phyloP scores from a whole-genome alignment of 1,140 invertebrate species.

The Ptiloglossa arizonensis region DNA sequence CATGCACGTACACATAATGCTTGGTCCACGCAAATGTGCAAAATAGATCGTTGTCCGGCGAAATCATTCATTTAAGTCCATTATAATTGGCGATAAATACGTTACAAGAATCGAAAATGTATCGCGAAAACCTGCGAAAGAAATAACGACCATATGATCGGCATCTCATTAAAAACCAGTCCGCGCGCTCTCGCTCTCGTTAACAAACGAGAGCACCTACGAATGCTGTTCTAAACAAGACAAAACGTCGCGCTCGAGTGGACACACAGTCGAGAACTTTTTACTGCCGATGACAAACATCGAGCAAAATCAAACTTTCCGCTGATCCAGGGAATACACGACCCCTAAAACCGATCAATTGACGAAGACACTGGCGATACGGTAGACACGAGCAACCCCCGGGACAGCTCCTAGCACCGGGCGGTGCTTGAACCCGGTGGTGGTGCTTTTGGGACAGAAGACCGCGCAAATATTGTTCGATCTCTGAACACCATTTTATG shows the following conservation, averaged over 20 bases:
- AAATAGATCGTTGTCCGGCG: slow-evolving; percentile 37
- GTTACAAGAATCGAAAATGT: slow-evolving; percentile 39
- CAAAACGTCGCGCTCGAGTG: slow-evolving; percentile 33
- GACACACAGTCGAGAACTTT: slow-evolving; percentile 19
- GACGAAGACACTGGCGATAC: slow-evolving; percentile 46
- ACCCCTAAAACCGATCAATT: slow-evolving; percentile 23
- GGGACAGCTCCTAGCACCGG: slow-evolving; percentile 30
- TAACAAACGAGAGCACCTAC: slow-evolving; percentile 34
- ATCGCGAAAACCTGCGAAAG: slow-evolving; percentile 38
- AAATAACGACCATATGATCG: slow-evolving; percentile 71
- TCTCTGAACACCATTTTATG: slow-evolving; percentile 3
- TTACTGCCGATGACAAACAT: not conserved
- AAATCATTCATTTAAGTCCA: slow-evolving; percentile 50
- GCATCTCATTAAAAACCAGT: slow-evolving; percentile 68
- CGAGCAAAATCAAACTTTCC: not conserved
- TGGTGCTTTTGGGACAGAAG: slow-evolving; percentile 34
- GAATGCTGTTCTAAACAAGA: slow-evolving; percentile 40
- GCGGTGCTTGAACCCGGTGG: slow-evolving; percentile 52
- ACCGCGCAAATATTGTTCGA: slow-evolving; percentile 35
- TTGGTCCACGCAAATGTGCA: slow-evolving; percentile 34
- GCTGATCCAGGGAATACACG: not conserved
- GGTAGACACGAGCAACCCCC: slow-evolving; percentile 51
- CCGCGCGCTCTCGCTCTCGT: slow-evolving; percentile 54
- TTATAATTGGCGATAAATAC: slow-evolving; percentile 35
- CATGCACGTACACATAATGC: slow-evolving; percentile 49